Percentiles rank a stretch among this genome's conserved stretches.
These are phyloP conservation scores for Hartigia nigra DNA, from an alignment of 2,888 invertebrate genomes.

Conservation along the genomic window DNA sequence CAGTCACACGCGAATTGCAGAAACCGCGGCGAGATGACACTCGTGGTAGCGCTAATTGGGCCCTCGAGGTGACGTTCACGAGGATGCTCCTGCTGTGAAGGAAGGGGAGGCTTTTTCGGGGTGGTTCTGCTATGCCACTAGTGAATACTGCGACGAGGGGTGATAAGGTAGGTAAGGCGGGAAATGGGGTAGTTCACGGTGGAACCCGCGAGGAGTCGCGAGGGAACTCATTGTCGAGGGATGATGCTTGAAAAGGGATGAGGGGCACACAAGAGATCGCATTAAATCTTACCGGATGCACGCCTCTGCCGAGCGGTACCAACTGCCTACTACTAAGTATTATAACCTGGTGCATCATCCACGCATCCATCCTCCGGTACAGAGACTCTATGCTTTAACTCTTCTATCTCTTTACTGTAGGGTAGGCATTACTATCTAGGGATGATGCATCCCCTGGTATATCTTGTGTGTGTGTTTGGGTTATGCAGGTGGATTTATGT, in stretches of 20 bases:
- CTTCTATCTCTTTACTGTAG: background rate
- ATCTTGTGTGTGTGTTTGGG: background rate
- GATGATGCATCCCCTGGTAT: background rate
- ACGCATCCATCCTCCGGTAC: background rate
- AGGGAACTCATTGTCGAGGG: conserved; percentile 8
- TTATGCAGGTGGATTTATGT: background rate
- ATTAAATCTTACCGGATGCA: conserved; percentile 58
- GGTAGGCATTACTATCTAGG: background rate
- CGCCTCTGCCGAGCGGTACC: conserved; percentile 40
- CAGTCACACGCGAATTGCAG: conserved; percentile 59
- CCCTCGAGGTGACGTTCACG: conserved; percentile 62
- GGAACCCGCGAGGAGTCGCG: conserved; percentile 26
- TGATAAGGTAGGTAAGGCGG: conserved; percentile 39
- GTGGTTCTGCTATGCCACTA: conserved; percentile 14
- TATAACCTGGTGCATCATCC: background rate
- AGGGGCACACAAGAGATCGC: conserved; percentile 44
- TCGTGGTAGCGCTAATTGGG: conserved; percentile 65
- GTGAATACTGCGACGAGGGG: conserved; percentile 15
- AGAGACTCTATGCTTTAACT: background rate
- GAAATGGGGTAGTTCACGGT: conserved; percentile 15
- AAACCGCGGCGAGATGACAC: conserved; percentile 63
- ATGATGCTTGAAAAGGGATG: conserved; percentile 12
- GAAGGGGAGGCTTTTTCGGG: conserved; percentile 24
- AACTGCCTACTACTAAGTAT: background rate
- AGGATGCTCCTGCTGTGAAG: conserved; percentile 29